Evolutionary conservation across 2,113 vertebrate genomes (phyloP).

Genomic region (Recurvirostra avosetta): DNA sequence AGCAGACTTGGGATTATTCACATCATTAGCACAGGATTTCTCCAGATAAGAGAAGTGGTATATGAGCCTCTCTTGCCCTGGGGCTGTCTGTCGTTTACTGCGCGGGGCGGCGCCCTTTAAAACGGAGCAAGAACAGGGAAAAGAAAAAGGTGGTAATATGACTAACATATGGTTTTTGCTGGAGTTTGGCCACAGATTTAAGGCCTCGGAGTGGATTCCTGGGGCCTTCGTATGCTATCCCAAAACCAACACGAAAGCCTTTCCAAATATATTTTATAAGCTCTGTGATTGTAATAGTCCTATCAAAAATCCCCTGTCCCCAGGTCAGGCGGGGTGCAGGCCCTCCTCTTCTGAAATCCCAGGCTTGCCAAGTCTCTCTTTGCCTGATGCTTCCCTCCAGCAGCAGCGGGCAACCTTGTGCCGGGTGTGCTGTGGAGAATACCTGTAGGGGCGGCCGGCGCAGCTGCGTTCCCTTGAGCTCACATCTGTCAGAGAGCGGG

Average conservation of each 20-base stretch:
- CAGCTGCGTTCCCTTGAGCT: constrained; percentile 27
- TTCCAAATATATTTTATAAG: constrained; percentile 28
- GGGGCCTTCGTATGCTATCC: constrained; percentile 31
- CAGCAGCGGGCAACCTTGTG: not conserved
- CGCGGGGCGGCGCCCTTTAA: not conserved
- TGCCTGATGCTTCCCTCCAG: not conserved
- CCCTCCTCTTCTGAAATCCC: not conserved
- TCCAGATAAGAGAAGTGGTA: not conserved
- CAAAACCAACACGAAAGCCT: constrained; percentile 30
- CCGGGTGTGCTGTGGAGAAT: accelerated
- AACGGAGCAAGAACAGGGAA: not conserved
- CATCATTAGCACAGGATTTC: not conserved
- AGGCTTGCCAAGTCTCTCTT: not conserved
- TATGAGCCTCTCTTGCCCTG: not conserved
- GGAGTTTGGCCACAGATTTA: constrained; percentile 42
- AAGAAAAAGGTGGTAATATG: constrained; percentile 21
- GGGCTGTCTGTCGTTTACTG: not conserved
- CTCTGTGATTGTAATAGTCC: constrained; percentile 14
- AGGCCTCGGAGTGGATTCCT: constrained; percentile 34
- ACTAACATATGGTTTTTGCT: constrained; percentile 40
- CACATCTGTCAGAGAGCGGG: not conserved
- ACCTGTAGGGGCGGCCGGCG: not conserved
- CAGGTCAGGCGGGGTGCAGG: not conserved
- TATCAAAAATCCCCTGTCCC: not conserved
- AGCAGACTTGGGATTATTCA: not conserved